phyloP scores from a whole-genome alignment of 1,140 invertebrate genomes.

The Nephila pilipes region DNA sequence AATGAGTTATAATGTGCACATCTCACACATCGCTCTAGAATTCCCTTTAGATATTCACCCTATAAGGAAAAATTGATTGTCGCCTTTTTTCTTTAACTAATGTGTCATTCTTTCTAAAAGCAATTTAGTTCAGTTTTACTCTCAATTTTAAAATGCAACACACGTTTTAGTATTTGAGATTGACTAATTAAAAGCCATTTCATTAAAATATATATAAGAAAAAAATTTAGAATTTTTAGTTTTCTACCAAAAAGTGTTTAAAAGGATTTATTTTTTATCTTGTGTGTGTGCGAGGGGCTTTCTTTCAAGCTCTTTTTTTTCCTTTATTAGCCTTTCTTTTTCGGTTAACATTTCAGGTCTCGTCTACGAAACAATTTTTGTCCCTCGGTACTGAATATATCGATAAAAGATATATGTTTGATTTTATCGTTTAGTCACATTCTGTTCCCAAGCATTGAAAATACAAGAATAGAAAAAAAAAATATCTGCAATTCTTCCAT shows the following conservation, averaged over 20 bases:
- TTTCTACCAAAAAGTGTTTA: not conserved
- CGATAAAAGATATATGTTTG: not conserved
- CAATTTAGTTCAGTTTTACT: not conserved
- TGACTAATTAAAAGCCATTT: not conserved
- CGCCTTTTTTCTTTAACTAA: not conserved
- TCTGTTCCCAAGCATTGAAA: not conserved
- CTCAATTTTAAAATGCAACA: not conserved
- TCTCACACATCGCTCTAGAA: no score
- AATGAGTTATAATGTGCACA: no score
- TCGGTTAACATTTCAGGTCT: no score
- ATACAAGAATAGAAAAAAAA: not conserved
- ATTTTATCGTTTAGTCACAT: slow-evolving; percentile 7
- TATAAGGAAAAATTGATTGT: not conserved
- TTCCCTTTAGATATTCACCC: no score
- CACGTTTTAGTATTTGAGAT: not conserved
- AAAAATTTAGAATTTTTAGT: not conserved
- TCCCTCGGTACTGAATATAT: not conserved
- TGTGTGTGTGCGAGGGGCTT: not conserved
- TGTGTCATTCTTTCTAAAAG: not conserved
- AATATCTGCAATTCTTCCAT: not conserved
- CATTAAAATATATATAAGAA: not conserved
- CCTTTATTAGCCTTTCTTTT: no score
- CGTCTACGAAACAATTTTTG: not conserved
- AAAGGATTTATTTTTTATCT: no score
- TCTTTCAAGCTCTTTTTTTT: no score